phyloP scores from a whole-genome alignment of 2,113 vertebrate genomes.

The Gadus macrocephalus region DNA sequence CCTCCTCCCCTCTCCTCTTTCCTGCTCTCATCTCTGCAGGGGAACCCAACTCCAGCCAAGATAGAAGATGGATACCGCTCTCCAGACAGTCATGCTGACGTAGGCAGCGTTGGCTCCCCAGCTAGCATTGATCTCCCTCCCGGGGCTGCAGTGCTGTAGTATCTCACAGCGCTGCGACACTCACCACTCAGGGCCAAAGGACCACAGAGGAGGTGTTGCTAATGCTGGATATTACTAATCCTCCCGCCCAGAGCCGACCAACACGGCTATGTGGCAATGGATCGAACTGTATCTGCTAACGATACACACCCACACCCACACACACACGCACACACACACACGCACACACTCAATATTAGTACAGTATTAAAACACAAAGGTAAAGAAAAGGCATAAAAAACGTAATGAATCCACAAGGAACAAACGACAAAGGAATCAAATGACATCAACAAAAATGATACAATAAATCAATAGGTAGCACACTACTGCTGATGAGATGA shows the following conservation, averaged over 20 bases:
- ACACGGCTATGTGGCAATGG: slow-evolving; percentile 15
- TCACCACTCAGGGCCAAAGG: not conserved
- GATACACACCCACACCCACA: slow-evolving; percentile 9
- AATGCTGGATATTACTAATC: not conserved
- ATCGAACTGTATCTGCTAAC: slow-evolving; percentile 25
- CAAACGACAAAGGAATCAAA: slow-evolving; percentile 9
- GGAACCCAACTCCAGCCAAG: slow-evolving; percentile 38
- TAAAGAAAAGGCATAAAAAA: slow-evolving; percentile 16
- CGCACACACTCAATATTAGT: slow-evolving; percentile 5
- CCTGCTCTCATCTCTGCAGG: not conserved
- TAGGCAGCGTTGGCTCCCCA: slow-evolving; percentile 24
- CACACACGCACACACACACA: slow-evolving; percentile 1
- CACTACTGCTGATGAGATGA: slow-evolving; percentile 17
- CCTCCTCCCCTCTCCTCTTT: not conserved
- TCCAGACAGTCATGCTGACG: slow-evolving; percentile 57
- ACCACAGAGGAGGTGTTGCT: not conserved
- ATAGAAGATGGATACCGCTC: slow-evolving; percentile 33
- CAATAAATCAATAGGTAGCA: slow-evolving; percentile 9
- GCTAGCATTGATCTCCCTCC: slow-evolving; percentile 13
- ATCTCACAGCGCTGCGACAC: slow-evolving; percentile 11
- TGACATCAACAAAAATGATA: slow-evolving; percentile 26
- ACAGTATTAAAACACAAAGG: slow-evolving; percentile 13
- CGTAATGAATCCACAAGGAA: slow-evolving; percentile 1
- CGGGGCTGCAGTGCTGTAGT: not conserved
- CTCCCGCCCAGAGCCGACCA: slow-evolving; percentile 11